Percentiles rank a stretch among this genome's conserved stretches.
Evolutionary conservation across 2,888 invertebrate species (phyloP).

Genomic region (Vesta saturnalis): DNA sequence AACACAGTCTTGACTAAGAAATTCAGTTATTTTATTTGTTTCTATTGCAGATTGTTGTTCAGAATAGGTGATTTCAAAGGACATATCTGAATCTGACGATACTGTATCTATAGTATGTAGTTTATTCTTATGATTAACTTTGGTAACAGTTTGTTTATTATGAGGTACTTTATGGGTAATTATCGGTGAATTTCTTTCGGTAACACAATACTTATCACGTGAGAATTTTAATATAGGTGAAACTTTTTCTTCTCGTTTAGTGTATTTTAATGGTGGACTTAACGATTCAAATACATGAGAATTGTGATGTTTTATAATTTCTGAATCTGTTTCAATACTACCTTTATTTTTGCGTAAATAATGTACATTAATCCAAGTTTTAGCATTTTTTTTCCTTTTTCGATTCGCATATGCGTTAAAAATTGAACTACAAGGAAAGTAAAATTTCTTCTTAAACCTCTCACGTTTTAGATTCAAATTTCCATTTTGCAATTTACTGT

Average conservation of each 20-base stretch:
- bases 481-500: background rate
- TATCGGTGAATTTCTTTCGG: background rate
- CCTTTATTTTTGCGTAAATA: background rate
- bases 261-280: background rate
- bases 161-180: background rate
- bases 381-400: background rate
- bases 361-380: background rate
- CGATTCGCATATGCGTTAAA: background rate
- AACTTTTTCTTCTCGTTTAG: background rate
- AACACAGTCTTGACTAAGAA: background rate
- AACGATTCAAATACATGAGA: too few relatives aligned
- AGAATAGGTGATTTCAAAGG: background rate
- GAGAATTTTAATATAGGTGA: constrained; percentile 1
- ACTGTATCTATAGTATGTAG: background rate
- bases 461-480: background rate
- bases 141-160: background rate
- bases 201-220: background rate
- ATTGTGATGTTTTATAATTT: too few relatives aligned
- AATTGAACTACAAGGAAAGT: background rate
- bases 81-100: background rate
- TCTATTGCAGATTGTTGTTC: background rate
- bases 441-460: background rate
- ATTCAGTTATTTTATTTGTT: background rate
- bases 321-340: background rate
- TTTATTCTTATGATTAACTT: background rate